A percentile compares a stretch with the other conserved stretches of the same genome.
Conservation (phyloP, 2,888 invertebrate genomes). For the Sericinus montela region DNA sequence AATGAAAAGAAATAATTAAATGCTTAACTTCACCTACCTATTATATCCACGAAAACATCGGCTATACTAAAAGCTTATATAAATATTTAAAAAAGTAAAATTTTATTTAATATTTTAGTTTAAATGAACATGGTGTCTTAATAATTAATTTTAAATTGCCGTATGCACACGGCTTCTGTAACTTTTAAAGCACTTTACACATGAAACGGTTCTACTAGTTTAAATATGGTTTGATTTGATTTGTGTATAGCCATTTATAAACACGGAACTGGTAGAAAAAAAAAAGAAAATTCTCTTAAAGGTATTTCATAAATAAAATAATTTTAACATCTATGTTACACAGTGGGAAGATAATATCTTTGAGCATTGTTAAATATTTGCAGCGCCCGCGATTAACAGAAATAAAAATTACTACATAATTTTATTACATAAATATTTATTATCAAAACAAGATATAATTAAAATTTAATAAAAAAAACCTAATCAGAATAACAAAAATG, state of each 20-base stretch:
- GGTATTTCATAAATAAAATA: no score
- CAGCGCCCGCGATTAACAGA: no score
- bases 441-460: neutral
- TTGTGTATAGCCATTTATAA: constrained; percentile 34
- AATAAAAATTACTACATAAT: no score
- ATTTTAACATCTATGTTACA: no score
- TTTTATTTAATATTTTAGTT: constrained; percentile 7
- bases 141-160: no score
- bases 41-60: neutral
- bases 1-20: constrained; percentile 8
- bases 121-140: constrained; percentile 14
- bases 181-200: constrained; percentile 44
- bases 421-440: neutral
- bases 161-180: constrained; percentile 61
- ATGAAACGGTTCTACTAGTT: constrained; percentile 52
- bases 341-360: no score
- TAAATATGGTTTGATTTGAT: constrained; percentile 40
- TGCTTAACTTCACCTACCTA: neutral
- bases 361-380: no score
- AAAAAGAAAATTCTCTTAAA: no score
- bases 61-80: no score
- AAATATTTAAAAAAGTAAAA: constrained; percentile 10
- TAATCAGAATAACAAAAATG: neutral
- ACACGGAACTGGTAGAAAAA: no score
- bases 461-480: neutral